Percentiles rank a stretch among this genome's conserved stretches.
Conservation (phyloP, 2,888 invertebrate genomes). For the Lamellibrachia satsuma region DNA sequence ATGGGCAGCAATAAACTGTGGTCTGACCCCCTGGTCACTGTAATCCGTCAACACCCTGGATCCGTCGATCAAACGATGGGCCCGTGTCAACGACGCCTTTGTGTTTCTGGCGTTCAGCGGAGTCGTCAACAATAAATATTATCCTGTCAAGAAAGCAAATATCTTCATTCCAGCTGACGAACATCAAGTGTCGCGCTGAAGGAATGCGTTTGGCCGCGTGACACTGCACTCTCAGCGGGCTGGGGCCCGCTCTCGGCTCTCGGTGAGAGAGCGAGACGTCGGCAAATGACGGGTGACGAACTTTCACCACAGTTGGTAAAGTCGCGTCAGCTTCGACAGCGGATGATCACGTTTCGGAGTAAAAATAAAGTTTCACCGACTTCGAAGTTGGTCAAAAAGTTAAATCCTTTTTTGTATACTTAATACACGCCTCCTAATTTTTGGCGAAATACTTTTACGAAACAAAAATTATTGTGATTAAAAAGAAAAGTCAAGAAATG, state of each 20-base stretch:
- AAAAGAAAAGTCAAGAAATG: no score
- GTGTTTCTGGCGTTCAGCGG: neutral
- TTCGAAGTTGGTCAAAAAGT: no score
- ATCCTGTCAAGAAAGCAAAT: neutral
- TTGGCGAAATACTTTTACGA: no score
- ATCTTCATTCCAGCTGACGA: slow-evolving; percentile 11
- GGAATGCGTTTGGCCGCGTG: neutral
- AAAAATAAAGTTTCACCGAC: no score
- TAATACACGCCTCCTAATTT: no score
- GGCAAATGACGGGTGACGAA: neutral
- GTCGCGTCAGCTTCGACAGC: neutral
- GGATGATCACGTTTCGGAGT: neutral
- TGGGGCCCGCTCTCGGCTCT: neutral
- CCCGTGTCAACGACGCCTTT: neutral
- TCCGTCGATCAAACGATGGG: neutral
- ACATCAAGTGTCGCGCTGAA: neutral
- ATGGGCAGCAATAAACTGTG: neutral
- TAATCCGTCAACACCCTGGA: neutral
- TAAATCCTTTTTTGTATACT: no score
- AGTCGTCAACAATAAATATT: neutral
- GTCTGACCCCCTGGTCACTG: neutral
- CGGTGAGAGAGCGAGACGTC: neutral
- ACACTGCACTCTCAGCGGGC: neutral
- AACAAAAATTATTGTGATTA: no score
- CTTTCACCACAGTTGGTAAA: neutral